Evolutionary conservation across 2,888 invertebrate species (phyloP), one percentile per base, ranked within the genome.

Genomic region (Marasmarcha lunaedactyla): DNA sequence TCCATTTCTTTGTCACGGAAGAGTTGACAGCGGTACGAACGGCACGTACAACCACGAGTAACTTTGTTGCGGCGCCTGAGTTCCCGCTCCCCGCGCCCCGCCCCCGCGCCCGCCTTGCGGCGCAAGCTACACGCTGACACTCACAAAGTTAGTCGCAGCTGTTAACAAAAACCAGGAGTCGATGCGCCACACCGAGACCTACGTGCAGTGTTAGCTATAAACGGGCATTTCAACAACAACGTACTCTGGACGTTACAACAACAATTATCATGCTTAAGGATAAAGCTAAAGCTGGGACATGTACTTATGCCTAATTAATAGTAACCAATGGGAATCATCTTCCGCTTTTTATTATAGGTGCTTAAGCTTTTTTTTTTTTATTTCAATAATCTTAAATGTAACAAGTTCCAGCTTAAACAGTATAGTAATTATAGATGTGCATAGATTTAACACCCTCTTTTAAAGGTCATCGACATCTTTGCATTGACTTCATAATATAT

Each of bases 1-100:
- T 57, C 65, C 71, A 77, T 78, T 78, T 79, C 77, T 79, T 78
- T 78, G 77, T 77, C 63, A 60, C 59, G 60, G 60, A 61, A 66
- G 61, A 73, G 76, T 77, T 78, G 78, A 78, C 77, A 77, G 77
- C 74, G 76, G 66, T 62, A 63, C 55, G 57, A 57, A 51, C 59
- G 52, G 55, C 57, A 55, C 52, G 44, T 52, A 60, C 57, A 59
- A 63, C 64, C 63, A 65, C 64, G 65, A 61, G 48, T 64, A 66
- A 64, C 59, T 63, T 65, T 63, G 63, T 57, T 52, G 46, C 54
- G 50, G 58, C 56, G 59, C 54, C 20, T 57, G 54, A 59, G 63
- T 65, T 63, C 63, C 62, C 65, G 67, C 52, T 55, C 58, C 52
- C 46, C 42, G 51, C 47, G 50, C 54, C 46, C 44, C 11, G 33